Evolutionary conservation across 2,797 vertebrate genomes (phyloP).

Genomic region (Microctenopoma steveboyesi): DNA sequence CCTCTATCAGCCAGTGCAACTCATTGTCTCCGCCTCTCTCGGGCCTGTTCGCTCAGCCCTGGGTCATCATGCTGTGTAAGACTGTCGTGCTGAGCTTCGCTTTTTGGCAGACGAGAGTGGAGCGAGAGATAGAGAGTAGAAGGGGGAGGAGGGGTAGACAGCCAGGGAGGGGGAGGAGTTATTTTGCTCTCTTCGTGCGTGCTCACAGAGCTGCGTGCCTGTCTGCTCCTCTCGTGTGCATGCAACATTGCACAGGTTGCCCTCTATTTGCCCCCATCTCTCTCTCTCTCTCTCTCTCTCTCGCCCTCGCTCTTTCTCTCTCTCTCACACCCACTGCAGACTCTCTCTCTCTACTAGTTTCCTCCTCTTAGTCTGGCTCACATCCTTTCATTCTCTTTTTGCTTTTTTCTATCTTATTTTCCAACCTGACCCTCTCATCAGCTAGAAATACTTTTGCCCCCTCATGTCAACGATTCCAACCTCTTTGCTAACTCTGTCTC

Average conservation of each 20-base stretch:
- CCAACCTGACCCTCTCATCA: slow-evolving; percentile 59
- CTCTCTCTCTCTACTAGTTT: slow-evolving; percentile 21
- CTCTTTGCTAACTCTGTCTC: slow-evolving; percentile 15
- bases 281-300: slow-evolving; percentile 22
- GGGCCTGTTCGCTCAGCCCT: slow-evolving; percentile 5
- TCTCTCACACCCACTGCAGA: slow-evolving; percentile 33
- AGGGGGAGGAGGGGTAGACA: background rate
- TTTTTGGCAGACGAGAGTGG: slow-evolving; percentile 41
- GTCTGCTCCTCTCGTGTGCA: slow-evolving; percentile 73
- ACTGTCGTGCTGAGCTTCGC: slow-evolving; percentile 47
- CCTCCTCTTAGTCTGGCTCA: slow-evolving; percentile 54
- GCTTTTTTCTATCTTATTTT: slow-evolving; percentile 36
- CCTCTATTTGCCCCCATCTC: slow-evolving; percentile 71
- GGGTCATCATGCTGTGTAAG: slow-evolving; percentile 50
- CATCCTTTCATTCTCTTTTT: slow-evolving; percentile 44
- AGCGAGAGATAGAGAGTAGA: slow-evolving; percentile 12
- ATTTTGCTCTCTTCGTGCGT: slow-evolving; percentile 65
- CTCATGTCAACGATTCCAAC: slow-evolving; percentile 55
- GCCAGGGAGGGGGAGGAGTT: slow-evolving; percentile 40
- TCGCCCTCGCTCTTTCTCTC: slow-evolving; percentile 36
- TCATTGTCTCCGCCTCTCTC: background rate
- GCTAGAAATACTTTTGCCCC: slow-evolving; percentile 54
- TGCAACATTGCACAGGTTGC: slow-evolving; percentile 71
- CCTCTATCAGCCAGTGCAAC: background rate
- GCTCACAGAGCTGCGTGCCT: slow-evolving; percentile 66